Evolutionary conservation across 1,140 invertebrate genomes (phyloP), one percentile per base, ranked within the genome.

Genomic region (Ips typographus): DNA sequence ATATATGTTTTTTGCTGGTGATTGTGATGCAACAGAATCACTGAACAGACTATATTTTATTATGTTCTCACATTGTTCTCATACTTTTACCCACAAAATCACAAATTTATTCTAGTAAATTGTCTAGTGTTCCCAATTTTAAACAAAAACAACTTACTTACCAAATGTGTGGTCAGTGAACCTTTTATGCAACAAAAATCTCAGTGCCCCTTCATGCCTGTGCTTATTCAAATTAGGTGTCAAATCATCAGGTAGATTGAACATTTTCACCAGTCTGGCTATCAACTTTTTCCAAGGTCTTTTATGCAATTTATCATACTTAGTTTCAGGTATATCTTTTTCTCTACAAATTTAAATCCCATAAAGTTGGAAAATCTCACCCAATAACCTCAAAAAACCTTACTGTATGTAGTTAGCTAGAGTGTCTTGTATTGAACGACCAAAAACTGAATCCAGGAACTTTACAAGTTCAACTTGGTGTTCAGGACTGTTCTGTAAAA

Each of bases 201-300:
- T 84, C n/a, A 91, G 73, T 41, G 87, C 86, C 67, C 88, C 87
- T 77, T 84, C 83, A 39, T 84, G 87, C 56, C 87, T 82, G 78
- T 86, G 87, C 72, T 83, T 84, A 70, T 85, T 86, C 7, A 89
- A 79, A 77, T 89, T 87, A 40, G 87, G 87, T 72, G 86, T 87
- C 36, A 82, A 77, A 55, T 88, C 84, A 37, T 83, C 79, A 42
- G 87, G 82, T 47, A 90, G 73, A 75, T 88, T 85, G 71, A 85
- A 89, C 70, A 84, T 83, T 71, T 87, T 88, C 40, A 84, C 82
- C 8, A 90, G 79, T 39, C 87, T 79, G 38, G 83, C 83, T 6
- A 91, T 80, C 61, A 89, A 76, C 79, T 88, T 89, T 41, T 84
- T 82, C 68, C 89, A 82, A 49, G 87, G 83, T 74, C 86, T 87